These are phyloP conservation scores for Cantharis rufa DNA, from an alignment of 2,888 invertebrate species.

Conservation along the genomic window DNA sequence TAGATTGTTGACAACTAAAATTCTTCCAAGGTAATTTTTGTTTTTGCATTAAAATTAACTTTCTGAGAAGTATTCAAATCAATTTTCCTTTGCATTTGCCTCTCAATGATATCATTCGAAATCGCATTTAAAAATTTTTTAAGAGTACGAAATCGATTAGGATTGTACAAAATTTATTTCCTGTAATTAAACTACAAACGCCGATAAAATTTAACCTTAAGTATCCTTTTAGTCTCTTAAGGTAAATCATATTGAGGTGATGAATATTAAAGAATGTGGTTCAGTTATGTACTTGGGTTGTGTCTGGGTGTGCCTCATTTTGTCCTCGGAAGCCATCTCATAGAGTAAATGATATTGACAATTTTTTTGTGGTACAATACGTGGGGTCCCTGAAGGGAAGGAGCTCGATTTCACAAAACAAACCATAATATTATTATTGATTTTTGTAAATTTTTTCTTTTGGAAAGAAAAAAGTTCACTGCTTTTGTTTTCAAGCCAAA, in stretches of 20 bases:
- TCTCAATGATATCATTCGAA: not conserved
- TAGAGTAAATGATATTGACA: not conserved
- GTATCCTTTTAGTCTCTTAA: not conserved
- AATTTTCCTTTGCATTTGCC: not conserved
- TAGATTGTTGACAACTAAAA: not conserved
- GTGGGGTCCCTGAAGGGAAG: not conserved
- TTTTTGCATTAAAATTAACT: not conserved
- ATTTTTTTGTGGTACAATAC: not conserved
- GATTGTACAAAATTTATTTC: not conserved
- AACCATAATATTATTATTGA: too few relatives aligned
- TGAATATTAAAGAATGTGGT: conserved; percentile 30
- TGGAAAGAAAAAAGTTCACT: too few relatives aligned
- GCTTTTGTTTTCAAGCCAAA: too few relatives aligned
- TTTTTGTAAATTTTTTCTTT: too few relatives aligned
- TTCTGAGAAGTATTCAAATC: not conserved
- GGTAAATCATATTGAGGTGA: conserved; percentile 22
- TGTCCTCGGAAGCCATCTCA: conserved; percentile 33
- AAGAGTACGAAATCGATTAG: not conserved
- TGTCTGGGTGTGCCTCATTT: conserved; percentile 23
- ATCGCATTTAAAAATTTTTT: not conserved
- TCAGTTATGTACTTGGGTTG: conserved; percentile 29
- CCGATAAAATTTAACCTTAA: conserved; percentile 17
- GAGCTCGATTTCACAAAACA: not conserved
- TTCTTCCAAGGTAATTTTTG: not conserved
- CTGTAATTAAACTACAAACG: not conserved